phyloP scores from a whole-genome alignment of 1,140 invertebrate species.

The Drosophila novamexicana region DNA sequence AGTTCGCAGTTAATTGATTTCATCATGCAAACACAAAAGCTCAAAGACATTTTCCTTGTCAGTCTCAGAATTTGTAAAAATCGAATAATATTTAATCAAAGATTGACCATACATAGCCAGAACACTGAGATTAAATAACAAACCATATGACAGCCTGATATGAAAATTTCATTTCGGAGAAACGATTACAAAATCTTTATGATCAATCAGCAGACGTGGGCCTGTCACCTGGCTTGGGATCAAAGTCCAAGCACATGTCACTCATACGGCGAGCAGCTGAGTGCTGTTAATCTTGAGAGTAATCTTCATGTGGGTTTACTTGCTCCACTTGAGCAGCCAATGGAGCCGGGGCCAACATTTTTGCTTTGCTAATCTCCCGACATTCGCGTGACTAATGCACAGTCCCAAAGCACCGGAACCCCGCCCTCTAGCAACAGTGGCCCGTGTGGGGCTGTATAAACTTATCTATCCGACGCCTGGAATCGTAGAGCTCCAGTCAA shows the following conservation, averaged over 20 bases:
- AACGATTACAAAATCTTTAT: conserved; percentile 11
- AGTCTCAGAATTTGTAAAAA: no score
- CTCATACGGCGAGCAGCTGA: conserved; percentile 3
- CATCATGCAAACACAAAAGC: no score
- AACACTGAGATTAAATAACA: background rate
- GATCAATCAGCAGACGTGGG: conserved; percentile 7
- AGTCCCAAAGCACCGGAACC: background rate
- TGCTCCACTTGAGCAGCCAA: conserved; percentile 1
- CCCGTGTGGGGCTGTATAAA: background rate
- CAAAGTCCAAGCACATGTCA: conserved; percentile 23
- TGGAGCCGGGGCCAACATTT: background rate
- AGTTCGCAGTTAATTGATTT: no score
- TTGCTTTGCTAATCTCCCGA: conserved; percentile 26
- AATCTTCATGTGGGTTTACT: conserved; percentile 15
- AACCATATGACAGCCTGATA: conserved; percentile 10
- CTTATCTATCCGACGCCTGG: conserved; percentile 33
- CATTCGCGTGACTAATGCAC: conserved; percentile 42
- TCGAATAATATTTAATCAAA: no score
- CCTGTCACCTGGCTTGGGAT: background rate
- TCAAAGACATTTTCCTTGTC: no score
- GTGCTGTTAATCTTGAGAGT: conserved; percentile 12
- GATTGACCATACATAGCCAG: background rate
- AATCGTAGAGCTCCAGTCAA: conserved; percentile 17
- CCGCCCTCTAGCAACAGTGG: conserved; percentile 8
- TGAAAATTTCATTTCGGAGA: conserved; percentile 6